Conservation (phyloP, 2,797 vertebrate genomes). For the Anas flavirostris region DNA sequence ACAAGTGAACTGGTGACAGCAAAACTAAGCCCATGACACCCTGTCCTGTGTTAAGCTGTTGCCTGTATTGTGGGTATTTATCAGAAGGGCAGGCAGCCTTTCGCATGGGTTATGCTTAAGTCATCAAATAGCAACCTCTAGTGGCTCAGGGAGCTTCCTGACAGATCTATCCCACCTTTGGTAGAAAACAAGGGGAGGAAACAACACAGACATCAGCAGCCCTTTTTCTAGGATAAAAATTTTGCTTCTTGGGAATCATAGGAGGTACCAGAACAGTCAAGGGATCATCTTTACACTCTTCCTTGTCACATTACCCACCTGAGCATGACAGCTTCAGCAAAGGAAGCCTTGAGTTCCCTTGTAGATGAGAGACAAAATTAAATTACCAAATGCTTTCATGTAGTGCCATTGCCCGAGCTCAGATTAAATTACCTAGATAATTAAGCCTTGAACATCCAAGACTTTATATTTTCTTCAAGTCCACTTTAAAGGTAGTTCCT, state of each 20-base stretch:
- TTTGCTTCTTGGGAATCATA: not conserved
- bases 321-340: not conserved
- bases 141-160: not conserved
- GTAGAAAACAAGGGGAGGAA: not conserved
- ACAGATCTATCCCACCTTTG: not conserved
- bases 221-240: not conserved
- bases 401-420: not conserved
- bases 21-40: not conserved
- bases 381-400: not conserved
- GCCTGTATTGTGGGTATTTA: not conserved
- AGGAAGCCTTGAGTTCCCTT: not conserved
- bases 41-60: not conserved
- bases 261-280: not conserved
- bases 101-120: not conserved
- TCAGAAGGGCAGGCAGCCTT: not conserved
- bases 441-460: not conserved
- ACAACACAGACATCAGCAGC: not conserved
- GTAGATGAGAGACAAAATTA: too few species aligned
- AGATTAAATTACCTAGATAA: not conserved
- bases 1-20: not conserved
- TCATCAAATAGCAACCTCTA: conserved; percentile 67
- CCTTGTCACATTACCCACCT: not conserved
- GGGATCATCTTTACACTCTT: not conserved
- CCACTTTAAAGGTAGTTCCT: not conserved
- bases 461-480: not conserved